A percentile compares a stretch with the other conserved stretches of the same genome.
phyloP scores from a whole-genome alignment of 2,113 vertebrate species.

The Clinocottus analis region DNA sequence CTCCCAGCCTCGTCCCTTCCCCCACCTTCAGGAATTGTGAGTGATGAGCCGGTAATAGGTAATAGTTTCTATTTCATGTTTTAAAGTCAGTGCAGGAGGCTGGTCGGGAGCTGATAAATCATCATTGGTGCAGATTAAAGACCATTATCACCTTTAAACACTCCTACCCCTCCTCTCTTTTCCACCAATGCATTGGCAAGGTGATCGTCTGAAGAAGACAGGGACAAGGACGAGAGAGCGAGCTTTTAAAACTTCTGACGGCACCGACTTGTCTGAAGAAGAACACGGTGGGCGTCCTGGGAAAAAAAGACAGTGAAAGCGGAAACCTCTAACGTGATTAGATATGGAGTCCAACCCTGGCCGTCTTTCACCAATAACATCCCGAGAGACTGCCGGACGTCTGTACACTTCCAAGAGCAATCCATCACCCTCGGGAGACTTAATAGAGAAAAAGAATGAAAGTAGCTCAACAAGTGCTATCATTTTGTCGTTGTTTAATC shows the following conservation, averaged over 20 bases:
- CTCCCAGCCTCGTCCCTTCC: neutral
- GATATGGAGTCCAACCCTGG: neutral
- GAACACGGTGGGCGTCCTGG: conserved; percentile 5
- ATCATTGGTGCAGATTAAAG: conserved; percentile 71
- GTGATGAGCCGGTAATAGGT: conserved; percentile 61
- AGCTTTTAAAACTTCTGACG: conserved; percentile 36
- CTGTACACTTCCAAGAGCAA: neutral
- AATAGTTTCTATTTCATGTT: conserved; percentile 76
- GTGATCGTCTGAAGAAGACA: conserved; percentile 50
- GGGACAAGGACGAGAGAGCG: neutral
- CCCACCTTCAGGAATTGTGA: conserved; percentile 61
- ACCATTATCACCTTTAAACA: conserved; percentile 74
- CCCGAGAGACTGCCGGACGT: neutral
- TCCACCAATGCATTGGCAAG: conserved; percentile 41
- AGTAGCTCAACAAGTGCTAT: conserved; percentile 53
- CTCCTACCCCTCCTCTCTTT: conserved; percentile 10
- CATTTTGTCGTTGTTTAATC: conserved; percentile 39
- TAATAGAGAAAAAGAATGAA: conserved; percentile 4
- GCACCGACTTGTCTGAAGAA: conserved; percentile 23
- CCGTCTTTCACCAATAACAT: neutral
- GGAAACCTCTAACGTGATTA: neutral
- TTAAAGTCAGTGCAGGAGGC: conserved; percentile 59
- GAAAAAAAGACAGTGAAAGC: conserved; percentile 17
- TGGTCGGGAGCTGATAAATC: conserved; percentile 71
- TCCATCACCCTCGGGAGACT: conserved; percentile 14